Percentiles rank a stretch among this genome's conserved stretches.
Evolutionary conservation across 2,113 vertebrate genomes (phyloP).

Genomic region (Neodon shergylaensis): DNA sequence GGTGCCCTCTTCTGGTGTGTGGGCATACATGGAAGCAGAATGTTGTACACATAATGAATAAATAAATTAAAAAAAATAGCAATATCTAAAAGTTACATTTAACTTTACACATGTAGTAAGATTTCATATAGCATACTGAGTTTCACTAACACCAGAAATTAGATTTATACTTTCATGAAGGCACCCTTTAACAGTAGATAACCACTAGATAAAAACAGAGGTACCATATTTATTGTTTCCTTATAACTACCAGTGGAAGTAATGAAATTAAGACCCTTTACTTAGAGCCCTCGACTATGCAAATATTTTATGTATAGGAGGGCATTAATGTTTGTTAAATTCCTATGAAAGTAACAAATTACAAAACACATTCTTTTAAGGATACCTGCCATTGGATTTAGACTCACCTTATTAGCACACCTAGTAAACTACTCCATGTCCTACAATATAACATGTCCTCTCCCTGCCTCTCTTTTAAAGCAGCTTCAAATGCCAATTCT

Average conservation of each 20-base stretch:
- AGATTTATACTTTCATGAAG: neutral
- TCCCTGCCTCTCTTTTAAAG: neutral
- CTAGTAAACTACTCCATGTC: too few species aligned
- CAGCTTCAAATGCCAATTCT: too few species aligned
- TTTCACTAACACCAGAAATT: neutral
- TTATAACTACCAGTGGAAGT: neutral
- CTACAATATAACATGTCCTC: neutral
- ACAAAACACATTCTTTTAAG: neutral
- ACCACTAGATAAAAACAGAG: neutral
- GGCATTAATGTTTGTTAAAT: neutral
- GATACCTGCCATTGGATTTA: neutral
- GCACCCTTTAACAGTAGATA: neutral
- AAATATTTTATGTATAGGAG: neutral
- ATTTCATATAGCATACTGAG: neutral
- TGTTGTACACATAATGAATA: too few species aligned
- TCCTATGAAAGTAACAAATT: neutral
- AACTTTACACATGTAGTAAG: neutral
- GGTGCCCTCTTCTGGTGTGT: too few species aligned
- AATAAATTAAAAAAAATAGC: neutral
- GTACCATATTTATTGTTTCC: neutral
- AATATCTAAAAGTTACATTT: neutral
- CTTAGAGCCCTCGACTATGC: neutral
- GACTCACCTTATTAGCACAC: neutral
- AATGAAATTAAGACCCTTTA: neutral
- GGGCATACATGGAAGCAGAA: too few species aligned